Evolutionary conservation across 2,888 invertebrate species (phyloP).

Genomic region (Sthenelais limicola): DNA sequence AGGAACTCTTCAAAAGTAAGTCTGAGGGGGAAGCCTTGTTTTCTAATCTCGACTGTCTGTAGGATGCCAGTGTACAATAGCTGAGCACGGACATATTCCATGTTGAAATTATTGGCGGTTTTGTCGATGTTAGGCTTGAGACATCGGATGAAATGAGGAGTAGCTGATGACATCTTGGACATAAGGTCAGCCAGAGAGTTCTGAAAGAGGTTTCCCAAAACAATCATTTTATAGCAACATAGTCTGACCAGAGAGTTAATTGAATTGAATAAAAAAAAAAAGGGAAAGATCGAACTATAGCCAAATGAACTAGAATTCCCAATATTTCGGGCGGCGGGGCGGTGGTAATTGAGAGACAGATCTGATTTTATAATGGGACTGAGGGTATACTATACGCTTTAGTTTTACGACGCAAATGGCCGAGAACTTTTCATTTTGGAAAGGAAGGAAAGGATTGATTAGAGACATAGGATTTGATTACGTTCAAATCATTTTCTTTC

Average conservation of each 20-base stretch:
- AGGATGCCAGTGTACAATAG: constrained; percentile 65
- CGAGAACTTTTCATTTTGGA: too few species aligned
- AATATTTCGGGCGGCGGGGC: too few species aligned
- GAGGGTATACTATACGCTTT: too few species aligned
- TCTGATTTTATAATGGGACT: too few species aligned
- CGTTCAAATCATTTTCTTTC: too few species aligned
- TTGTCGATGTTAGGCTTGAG: constrained; percentile 54
- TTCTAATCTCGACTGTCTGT: constrained; percentile 63
- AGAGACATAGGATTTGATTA: too few species aligned
- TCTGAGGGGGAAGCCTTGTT: constrained; percentile 62
- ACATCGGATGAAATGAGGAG: constrained; percentile 64
- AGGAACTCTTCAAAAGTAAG: constrained; percentile 60
- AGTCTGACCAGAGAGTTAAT: neutral
- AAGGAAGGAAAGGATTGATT: too few species aligned
- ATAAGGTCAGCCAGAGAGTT: constrained; percentile 66
- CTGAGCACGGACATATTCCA: constrained; percentile 54
- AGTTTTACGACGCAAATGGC: too few species aligned
- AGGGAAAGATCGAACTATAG: neutral
- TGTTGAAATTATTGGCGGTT: constrained; percentile 43
- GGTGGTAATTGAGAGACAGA: too few species aligned
- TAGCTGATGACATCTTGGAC: constrained; percentile 56
- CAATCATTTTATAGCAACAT: too few species aligned
- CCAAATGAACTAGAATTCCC: neutral
- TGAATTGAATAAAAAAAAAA: neutral
- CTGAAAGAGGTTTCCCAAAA: constrained; percentile 50